These are phyloP conservation scores for Yponomeuta sedellus DNA, from an alignment of 2,888 invertebrate species.

Conservation along the genomic window DNA sequence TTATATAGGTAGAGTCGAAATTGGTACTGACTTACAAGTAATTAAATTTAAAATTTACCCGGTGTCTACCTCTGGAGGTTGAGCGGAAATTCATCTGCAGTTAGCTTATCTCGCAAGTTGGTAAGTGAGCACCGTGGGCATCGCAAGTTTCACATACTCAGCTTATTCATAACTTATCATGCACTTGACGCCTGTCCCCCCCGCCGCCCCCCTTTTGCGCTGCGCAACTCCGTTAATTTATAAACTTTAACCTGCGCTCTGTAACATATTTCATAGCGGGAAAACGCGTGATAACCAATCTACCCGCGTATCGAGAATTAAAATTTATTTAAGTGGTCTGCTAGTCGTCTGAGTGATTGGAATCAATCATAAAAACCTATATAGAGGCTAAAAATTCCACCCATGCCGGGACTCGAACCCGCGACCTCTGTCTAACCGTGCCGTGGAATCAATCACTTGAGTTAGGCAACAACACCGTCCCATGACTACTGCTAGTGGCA, in stretches of 20 bases:
- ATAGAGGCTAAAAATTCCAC: too few relatives aligned
- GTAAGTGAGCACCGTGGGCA: background rate
- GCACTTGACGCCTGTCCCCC: slow-evolving; percentile 15
- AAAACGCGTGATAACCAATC: background rate
- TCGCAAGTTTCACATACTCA: background rate
- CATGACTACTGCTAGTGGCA: too few relatives aligned
- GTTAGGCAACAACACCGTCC: too few relatives aligned
- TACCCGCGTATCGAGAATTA: background rate
- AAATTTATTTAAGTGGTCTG: too few relatives aligned
- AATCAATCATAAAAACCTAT: too few relatives aligned
- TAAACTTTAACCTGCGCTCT: slow-evolving; percentile 16
- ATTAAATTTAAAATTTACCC: background rate
- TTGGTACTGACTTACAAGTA: background rate
- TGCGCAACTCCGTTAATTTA: slow-evolving; percentile 19
- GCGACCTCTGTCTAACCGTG: too few relatives aligned
- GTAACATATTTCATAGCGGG: slow-evolving; percentile 13
- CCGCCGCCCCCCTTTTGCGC: background rate
- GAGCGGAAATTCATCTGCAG: background rate
- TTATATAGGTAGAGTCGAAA: too few relatives aligned
- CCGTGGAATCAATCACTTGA: too few relatives aligned
- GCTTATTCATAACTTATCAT: slow-evolving; percentile 12
- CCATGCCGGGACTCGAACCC: too few relatives aligned
- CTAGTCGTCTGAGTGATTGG: too few relatives aligned
- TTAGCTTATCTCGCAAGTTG: slow-evolving; percentile 1
- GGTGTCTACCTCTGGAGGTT: background rate